Evolutionary conservation across 2,888 invertebrate species (phyloP).

Genomic region (Ceraclea dissimilis): DNA sequence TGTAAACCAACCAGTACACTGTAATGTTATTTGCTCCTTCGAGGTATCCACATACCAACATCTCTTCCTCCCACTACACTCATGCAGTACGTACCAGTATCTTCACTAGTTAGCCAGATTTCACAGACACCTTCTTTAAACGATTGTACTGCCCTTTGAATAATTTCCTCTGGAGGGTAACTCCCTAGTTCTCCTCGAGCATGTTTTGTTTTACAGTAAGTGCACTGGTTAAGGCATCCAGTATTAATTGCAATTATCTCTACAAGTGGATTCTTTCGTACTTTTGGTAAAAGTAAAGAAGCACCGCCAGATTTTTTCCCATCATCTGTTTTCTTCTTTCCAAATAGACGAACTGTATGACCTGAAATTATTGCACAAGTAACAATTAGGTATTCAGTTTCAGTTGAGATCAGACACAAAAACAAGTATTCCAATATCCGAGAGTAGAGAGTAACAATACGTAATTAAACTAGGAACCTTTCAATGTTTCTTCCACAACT

Average conservation of each 20-base stretch:
- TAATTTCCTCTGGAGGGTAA: constrained; percentile 83
- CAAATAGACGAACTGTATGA: constrained; percentile 62
- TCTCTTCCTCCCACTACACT: no score
- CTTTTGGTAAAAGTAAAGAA: constrained; percentile 81
- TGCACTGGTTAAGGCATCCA: constrained; percentile 96
- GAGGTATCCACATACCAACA: no score
- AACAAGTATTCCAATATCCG: neutral
- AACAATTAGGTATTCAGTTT: no score
- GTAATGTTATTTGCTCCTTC: no score
- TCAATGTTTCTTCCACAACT: constrained; percentile 95
- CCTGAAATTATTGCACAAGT: no score
- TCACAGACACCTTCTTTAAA: constrained; percentile 91
- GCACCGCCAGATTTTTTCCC: constrained; percentile 84
- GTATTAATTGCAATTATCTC: constrained; percentile 97
- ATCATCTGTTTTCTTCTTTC: constrained; percentile 73
- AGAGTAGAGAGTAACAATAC: no score
- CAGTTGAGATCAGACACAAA: neutral
- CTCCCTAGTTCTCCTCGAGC: constrained; percentile 95
- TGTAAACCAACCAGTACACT: constrained; percentile 28
- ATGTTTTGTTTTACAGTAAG: constrained; percentile 98
- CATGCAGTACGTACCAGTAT: no score
- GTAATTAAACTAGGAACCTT: no score
- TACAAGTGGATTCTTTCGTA: constrained; percentile 89
- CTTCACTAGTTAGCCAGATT: constrained; percentile 97
- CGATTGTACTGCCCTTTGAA: constrained; percentile 77